These are phyloP conservation scores for Paralvinella palmiformis DNA, from an alignment of 1,140 invertebrate species.

Conservation along the genomic window DNA sequence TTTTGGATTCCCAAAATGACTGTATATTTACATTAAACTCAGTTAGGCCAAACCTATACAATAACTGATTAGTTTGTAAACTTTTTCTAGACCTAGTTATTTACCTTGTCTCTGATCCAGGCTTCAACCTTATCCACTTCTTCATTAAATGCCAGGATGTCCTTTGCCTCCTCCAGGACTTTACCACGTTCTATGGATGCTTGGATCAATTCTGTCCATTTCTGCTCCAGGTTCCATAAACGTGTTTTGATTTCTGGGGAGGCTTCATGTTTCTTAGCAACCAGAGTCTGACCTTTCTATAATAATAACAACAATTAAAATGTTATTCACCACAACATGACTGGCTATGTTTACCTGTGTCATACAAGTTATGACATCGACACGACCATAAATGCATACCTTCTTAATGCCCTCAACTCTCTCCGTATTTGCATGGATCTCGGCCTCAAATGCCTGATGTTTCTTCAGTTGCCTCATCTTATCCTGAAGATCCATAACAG, in stretches of 20 bases:
- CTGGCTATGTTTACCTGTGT: neutral
- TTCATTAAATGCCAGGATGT: conserved; percentile 95
- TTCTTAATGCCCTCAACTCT: conserved; percentile 76
- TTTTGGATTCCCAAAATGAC: too few species aligned
- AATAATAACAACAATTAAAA: neutral
- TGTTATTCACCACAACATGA: neutral
- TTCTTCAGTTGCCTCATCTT: conserved; percentile 98
- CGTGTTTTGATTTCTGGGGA: conserved; percentile 70
- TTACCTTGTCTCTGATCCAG: conserved; percentile 85
- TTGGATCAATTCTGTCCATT: conserved; percentile 76
- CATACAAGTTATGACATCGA: conserved; percentile 1
- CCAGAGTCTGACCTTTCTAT: conserved; percentile 58
- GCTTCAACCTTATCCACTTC: conserved; percentile 90
- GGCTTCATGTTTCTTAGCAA: conserved; percentile 53
- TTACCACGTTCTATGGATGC: conserved; percentile 73
- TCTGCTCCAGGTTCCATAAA: conserved; percentile 62
- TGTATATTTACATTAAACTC: too few species aligned
- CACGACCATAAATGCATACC: conserved; percentile 43
- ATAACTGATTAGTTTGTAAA: too few species aligned
- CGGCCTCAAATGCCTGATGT: conserved; percentile 95
- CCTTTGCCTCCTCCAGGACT: conserved; percentile 92
- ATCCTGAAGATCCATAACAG: conserved; percentile 86
- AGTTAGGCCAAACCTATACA: too few species aligned
- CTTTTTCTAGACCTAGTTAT: too few species aligned
- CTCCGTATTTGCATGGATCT: conserved; percentile 81